Evolutionary conservation across 2,797 vertebrate genomes (phyloP).

Genomic region (Lepus townsendii): DNA sequence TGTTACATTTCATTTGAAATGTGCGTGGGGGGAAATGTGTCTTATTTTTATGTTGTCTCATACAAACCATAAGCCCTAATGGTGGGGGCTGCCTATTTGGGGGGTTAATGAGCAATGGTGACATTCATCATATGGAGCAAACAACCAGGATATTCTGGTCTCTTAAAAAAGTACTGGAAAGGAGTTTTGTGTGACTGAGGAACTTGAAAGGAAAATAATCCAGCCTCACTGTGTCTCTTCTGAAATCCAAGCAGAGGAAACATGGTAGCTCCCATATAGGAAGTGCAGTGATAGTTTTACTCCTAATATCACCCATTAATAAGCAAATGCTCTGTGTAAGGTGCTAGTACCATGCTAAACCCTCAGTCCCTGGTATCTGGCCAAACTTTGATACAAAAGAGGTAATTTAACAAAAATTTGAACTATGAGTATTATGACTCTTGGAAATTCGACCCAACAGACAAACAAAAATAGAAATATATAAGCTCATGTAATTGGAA

Average conservation of each 20-base stretch:
- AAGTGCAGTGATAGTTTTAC: neutral
- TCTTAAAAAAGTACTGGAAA: conserved; percentile 63
- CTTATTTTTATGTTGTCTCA: conserved; percentile 85
- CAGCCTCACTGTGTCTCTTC: conserved; percentile 42
- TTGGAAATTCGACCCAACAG: conserved; percentile 3
- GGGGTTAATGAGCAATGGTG: conserved; percentile 76
- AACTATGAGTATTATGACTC: neutral
- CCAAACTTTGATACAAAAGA: neutral
- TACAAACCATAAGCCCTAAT: conserved; percentile 82
- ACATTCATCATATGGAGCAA: conserved; percentile 76
- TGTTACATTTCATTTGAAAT: conserved; percentile 85
- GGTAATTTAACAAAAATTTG: neutral
- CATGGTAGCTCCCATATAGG: neutral
- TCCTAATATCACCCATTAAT: neutral
- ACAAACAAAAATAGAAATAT: neutral
- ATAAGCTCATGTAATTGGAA: neutral
- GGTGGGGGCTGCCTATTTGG: conserved; percentile 74
- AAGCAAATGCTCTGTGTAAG: neutral
- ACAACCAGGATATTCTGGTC: conserved; percentile 52
- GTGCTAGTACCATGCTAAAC: neutral
- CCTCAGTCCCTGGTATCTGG: neutral
- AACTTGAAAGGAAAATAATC: conserved; percentile 59
- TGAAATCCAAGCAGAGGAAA: conserved; percentile 1
- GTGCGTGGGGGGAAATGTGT: conserved; percentile 80
- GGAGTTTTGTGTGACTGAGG: conserved; percentile 44